These are phyloP conservation scores for Megalonaias nervosa DNA, from an alignment of 1,140 invertebrate species.

Conservation along the genomic window DNA sequence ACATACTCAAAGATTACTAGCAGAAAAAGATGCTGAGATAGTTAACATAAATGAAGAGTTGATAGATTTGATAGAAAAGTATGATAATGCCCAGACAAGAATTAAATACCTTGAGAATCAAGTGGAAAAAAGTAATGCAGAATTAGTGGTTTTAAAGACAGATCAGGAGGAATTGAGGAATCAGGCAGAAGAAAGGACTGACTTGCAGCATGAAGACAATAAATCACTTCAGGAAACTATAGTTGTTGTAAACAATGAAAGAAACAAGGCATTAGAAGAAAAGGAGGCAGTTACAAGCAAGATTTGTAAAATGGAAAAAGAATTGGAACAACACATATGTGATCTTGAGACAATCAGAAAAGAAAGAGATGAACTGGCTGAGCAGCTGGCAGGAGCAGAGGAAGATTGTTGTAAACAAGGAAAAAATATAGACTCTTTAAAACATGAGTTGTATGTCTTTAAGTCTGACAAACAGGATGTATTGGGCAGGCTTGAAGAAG, in stretches of 20 bases:
- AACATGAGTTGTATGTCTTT: too few species aligned
- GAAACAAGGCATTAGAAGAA: background rate
- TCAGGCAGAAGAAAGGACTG: background rate
- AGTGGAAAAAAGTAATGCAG: too few species aligned
- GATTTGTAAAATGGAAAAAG: background rate
- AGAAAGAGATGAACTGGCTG: conserved; percentile 6
- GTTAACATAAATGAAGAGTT: too few species aligned
- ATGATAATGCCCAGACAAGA: too few species aligned
- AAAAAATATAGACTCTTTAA: background rate
- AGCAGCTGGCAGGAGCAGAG: background rate
- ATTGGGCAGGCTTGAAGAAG: background rate
- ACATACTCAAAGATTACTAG: too few species aligned
- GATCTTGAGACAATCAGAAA: background rate
- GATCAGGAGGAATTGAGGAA: too few species aligned
- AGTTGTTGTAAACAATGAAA: background rate
- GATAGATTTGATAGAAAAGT: too few species aligned
- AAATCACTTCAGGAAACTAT: conserved; percentile 11
- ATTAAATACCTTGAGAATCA: too few species aligned
- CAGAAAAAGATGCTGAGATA: too few species aligned
- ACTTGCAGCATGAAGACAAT: background rate
- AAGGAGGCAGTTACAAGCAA: background rate
- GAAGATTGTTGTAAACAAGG: background rate
- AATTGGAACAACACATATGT: background rate
- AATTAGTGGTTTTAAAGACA: too few species aligned
- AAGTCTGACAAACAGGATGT: background rate